Conservation (phyloP, 2,888 invertebrate species). For the Drosophila neoperkinsi region DNA sequence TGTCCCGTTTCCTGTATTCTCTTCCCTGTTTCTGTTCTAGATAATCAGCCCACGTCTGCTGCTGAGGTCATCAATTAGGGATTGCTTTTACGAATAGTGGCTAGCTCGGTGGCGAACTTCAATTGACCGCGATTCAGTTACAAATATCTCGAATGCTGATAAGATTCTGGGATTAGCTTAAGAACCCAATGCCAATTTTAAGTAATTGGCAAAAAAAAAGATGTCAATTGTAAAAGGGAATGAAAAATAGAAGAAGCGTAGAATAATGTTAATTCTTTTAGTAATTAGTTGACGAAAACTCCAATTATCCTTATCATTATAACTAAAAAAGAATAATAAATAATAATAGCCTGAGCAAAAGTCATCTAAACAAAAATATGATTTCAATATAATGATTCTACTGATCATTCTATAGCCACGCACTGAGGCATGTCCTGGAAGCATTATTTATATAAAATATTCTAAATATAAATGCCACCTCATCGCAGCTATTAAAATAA, state of each 20-base stretch:
- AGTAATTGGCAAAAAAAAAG: conserved; percentile 14
- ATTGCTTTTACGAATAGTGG: conserved; percentile 37
- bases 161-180: background rate
- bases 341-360: no score
- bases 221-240: background rate
- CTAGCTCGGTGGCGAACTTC: conserved; percentile 6
- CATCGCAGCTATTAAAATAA: conserved; percentile 22
- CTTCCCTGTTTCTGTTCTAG: conserved; percentile 29
- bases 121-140: conserved; percentile 5
- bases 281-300: background rate
- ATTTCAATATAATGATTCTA: background rate
- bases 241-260: background rate
- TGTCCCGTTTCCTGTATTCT: conserved; percentile 16
- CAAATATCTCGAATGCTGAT: background rate
- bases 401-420: conserved; percentile 22
- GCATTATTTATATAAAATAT: conserved; percentile 9
- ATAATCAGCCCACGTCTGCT: conserved; percentile 68
- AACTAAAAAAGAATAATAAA: no score
- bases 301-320: background rate
- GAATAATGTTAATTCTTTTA: background rate
- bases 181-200: background rate
- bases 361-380: background rate
- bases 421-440: conserved; percentile 36
- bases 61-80: conserved; percentile 69
- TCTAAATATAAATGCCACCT: conserved; percentile 1